A percentile compares a stretch with the other conserved stretches of the same genome.
Conservation (phyloP, 2,888 invertebrate genomes). For the Phragmatobia fuliginosa region DNA sequence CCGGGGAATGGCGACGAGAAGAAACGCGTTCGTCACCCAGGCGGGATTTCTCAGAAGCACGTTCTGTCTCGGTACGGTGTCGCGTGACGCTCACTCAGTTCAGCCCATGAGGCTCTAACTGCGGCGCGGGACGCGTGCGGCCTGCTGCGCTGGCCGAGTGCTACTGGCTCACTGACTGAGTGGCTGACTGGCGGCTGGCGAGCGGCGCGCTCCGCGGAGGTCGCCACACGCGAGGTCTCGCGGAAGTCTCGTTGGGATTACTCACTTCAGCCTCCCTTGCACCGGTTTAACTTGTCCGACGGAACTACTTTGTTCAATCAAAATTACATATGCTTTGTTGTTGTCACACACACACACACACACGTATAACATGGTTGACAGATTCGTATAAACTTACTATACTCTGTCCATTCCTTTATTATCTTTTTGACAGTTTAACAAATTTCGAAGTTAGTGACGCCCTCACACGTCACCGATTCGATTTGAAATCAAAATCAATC, state of each 20-base stretch:
- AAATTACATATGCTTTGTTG: neutral
- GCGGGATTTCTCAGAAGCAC: conserved; percentile 54
- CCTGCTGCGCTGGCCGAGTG: conserved; percentile 57
- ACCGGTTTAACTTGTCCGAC: conserved; percentile 17
- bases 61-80: conserved; percentile 33
- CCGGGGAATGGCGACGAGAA: conserved; percentile 31
- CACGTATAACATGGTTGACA: neutral
- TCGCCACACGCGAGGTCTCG: conserved; percentile 34
- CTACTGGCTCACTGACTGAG: too few species aligned
- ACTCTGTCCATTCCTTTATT: too few species aligned
- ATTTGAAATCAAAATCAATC: too few species aligned
- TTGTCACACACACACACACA: neutral
- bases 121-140: conserved; percentile 60
- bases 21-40: conserved; percentile 59
- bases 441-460: too few species aligned
- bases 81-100: conserved; percentile 59
- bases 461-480: too few species aligned
- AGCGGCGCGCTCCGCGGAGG: neutral
- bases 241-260: conserved; percentile 40
- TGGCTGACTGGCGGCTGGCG: too few species aligned
- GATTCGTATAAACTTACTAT: neutral
- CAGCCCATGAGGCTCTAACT: conserved; percentile 73
- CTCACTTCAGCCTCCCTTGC: conserved; percentile 31
- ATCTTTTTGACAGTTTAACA: too few species aligned
- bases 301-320: conserved; percentile 9